Conservation (phyloP, 1,140 invertebrate genomes). For the Psilanteris sp. region DNA sequence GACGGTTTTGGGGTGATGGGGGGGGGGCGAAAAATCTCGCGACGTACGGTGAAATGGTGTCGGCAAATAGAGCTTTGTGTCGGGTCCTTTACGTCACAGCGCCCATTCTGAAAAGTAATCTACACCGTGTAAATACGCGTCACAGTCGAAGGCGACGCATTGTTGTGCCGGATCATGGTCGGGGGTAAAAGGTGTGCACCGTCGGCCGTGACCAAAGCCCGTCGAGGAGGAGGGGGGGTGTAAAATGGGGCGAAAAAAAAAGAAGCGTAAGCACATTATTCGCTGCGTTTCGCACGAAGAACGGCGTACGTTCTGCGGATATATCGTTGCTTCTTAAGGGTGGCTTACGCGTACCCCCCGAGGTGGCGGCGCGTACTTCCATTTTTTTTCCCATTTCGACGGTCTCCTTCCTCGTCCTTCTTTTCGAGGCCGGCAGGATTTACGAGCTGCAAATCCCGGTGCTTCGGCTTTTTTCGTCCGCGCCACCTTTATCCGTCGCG, state of each 20-base stretch:
- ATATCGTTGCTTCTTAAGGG: conserved; percentile 71
- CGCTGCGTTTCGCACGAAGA: conserved; percentile 74
- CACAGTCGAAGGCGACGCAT: conserved; percentile 56
- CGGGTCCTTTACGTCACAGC: conserved; percentile 77
- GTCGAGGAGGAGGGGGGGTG: background rate
- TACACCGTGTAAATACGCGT: conserved; percentile 73
- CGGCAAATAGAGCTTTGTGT: conserved; percentile 77
- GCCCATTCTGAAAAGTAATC: conserved; percentile 80
- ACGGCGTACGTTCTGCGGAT: conserved; percentile 53
- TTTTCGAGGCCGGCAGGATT: conserved; percentile 16
- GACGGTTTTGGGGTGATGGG: too few relatives aligned
- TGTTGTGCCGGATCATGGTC: conserved; percentile 60
- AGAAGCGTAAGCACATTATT: conserved; percentile 80
- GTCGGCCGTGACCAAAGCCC: conserved; percentile 54
- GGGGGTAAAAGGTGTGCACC: conserved; percentile 35
- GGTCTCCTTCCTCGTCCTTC: background rate
- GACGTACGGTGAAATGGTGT: conserved; percentile 76
- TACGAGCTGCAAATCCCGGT: conserved; percentile 27
- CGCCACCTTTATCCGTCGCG: too few relatives aligned
- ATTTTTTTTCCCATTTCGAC: conserved; percentile 10
- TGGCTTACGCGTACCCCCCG: conserved; percentile 65
- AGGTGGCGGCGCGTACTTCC: conserved; percentile 47
- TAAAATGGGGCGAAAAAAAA: conserved; percentile 74
- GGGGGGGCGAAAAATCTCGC: conserved; percentile 47
- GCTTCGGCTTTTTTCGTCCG: conserved; percentile 25